Evolutionary conservation across 2,797 vertebrate genomes (phyloP).

Genomic region (Enteromius argenteus): DNA sequence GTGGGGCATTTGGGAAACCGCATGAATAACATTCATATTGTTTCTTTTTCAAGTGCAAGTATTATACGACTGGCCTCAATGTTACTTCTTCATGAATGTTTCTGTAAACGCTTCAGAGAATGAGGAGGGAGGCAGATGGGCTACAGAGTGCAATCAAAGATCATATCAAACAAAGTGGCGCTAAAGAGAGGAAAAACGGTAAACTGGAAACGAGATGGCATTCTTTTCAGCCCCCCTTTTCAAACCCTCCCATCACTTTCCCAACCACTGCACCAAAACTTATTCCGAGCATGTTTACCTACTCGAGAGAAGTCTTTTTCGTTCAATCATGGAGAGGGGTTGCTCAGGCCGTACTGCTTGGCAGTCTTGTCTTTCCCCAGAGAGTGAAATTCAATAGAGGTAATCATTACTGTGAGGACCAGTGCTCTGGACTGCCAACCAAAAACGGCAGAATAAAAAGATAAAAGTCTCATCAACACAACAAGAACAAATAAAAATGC

Average conservation of each 20-base stretch:
- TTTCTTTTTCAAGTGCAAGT: conserved; percentile 27
- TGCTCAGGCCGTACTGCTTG: conserved; percentile 45
- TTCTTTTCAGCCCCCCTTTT: conserved; percentile 46
- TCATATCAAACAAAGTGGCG: conserved; percentile 42
- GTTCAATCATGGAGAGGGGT: conserved; percentile 44
- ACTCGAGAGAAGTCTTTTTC: conserved; percentile 43
- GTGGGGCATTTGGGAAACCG: background rate
- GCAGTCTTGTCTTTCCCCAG: conserved; percentile 35
- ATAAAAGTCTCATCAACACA: conserved; percentile 21
- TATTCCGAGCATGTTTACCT: conserved; percentile 49
- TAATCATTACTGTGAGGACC: conserved; percentile 54
- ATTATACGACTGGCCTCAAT: background rate
- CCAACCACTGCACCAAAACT: conserved; percentile 41
- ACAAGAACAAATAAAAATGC: conserved; percentile 28
- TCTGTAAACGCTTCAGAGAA: conserved; percentile 36
- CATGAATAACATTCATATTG: conserved; percentile 41
- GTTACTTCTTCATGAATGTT: background rate
- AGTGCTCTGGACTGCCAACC: conserved; percentile 45
- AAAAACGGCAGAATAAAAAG: conserved; percentile 23
- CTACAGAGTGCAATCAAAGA: conserved; percentile 44
- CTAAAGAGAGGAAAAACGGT: conserved; percentile 41
- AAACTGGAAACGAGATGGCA: conserved; percentile 54
- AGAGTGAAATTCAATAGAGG: conserved; percentile 58
- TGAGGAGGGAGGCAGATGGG: conserved; percentile 20
- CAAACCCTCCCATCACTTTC: conserved; percentile 36